These are phyloP conservation scores for Oriolus oriolus DNA, from an alignment of 2,113 vertebrate genomes.

Conservation along the genomic window DNA sequence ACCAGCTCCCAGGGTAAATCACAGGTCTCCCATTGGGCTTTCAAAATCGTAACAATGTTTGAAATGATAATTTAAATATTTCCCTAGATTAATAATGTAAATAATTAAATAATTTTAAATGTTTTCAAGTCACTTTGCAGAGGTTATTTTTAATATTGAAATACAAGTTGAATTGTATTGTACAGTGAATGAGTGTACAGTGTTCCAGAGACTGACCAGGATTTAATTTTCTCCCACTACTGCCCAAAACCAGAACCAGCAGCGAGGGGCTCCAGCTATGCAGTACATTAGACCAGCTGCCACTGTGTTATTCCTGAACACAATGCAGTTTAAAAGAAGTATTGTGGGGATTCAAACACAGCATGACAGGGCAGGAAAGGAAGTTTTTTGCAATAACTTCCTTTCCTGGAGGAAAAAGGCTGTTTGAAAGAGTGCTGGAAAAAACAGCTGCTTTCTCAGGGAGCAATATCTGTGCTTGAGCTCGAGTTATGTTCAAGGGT, in stretches of 20 bases:
- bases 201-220: neutral
- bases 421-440: neutral
- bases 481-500: neutral
- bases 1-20: neutral
- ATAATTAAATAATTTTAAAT: neutral
- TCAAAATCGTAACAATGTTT: neutral
- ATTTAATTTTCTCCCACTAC: neutral
- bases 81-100: neutral
- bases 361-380: neutral
- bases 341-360: neutral
- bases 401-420: neutral
- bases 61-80: neutral
- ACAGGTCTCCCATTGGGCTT: neutral
- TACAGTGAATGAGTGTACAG: neutral
- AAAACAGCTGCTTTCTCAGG: neutral
- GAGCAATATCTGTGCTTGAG: neutral
- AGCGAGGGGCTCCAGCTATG: too few species aligned
- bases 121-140: neutral
- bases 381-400: neutral
- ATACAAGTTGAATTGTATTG: neutral
- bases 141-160: neutral
- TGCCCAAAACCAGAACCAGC: neutral
- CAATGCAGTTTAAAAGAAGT: neutral
- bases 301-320: neutral
- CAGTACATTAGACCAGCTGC: neutral